Evolutionary conservation across 2,888 invertebrate genomes (phyloP).

Genomic region (Cremastinae sp.): DNA sequence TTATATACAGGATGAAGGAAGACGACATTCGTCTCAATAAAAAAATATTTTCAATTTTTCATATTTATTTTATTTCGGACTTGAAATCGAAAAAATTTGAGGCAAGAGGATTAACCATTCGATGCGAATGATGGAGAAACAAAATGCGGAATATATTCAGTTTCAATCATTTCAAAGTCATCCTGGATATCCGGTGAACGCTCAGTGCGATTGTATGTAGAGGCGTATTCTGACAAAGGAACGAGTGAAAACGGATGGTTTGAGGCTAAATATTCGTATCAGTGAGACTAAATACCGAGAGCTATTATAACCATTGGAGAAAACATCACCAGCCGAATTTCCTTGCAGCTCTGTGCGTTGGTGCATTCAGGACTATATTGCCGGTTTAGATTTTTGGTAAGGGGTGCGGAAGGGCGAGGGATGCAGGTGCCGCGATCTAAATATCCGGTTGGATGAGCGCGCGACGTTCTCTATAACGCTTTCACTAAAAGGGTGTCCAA

Average conservation of each 20-base stretch:
- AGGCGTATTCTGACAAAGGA: constrained; percentile 1
- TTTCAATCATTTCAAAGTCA: constrained; percentile 18
- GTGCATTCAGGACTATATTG: constrained; percentile 40
- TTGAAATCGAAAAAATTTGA: too few relatives aligned
- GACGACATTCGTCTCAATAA: too few relatives aligned
- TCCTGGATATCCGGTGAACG: constrained; percentile 36
- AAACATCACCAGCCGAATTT: constrained; percentile 44
- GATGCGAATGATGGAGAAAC: too few relatives aligned
- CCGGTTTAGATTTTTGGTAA: constrained; percentile 36
- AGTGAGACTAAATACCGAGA: constrained; percentile 43
- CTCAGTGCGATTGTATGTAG: too few relatives aligned
- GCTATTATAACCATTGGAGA: constrained; percentile 50
- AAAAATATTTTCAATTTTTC: too few relatives aligned
- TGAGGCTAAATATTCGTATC: constrained; percentile 33
- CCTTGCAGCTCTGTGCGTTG: constrained; percentile 25
- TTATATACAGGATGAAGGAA: too few relatives aligned
- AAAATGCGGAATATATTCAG: constrained; percentile 27
- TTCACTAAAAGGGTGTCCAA: constrained; percentile 36
- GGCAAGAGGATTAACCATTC: too few relatives aligned
- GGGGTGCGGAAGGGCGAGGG: constrained; percentile 3
- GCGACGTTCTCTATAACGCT: constrained; percentile 29
- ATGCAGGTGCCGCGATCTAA: constrained; percentile 53
- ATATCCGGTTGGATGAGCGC: constrained; percentile 58
- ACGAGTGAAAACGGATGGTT: constrained; percentile 10
- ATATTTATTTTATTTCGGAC: too few relatives aligned